Evolutionary conservation across 2,113 vertebrate species (phyloP).

Genomic region (Psettodes erumei): DNA sequence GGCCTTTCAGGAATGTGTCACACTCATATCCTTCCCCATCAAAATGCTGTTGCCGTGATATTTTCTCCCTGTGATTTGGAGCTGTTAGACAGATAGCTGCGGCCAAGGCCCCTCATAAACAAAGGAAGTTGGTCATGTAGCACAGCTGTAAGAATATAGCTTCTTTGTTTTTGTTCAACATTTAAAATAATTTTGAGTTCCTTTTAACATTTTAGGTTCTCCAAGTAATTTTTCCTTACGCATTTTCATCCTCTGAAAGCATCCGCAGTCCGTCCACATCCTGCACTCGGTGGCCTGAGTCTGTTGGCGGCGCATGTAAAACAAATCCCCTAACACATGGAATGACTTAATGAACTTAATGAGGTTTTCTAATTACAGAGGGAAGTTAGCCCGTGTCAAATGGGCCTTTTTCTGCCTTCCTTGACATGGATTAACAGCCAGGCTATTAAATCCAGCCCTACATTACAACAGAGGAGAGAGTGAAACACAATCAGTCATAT

Average conservation of each 20-base stretch:
- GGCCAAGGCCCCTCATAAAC: background rate
- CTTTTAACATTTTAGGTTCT: conserved; percentile 9
- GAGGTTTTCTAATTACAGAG: conserved; percentile 81
- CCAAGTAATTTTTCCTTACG: background rate
- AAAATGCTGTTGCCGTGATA: conserved; percentile 19
- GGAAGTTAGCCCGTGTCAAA: conserved; percentile 79
- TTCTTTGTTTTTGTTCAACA: background rate
- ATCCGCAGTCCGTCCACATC: conserved; percentile 27
- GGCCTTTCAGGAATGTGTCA: conserved; percentile 65
- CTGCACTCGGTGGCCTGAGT: conserved; percentile 23
- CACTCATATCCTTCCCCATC: conserved; percentile 54
- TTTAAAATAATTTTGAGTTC: background rate
- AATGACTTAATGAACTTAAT: conserved; percentile 83
- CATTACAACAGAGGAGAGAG: conserved; percentile 51
- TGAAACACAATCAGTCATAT: conserved; percentile 58
- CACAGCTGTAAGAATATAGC: background rate
- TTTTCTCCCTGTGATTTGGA: conserved; percentile 7
- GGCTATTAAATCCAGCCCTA: conserved; percentile 70
- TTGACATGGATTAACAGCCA: conserved; percentile 75
- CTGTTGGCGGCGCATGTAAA: conserved; percentile 74
- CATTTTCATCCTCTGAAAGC: background rate
- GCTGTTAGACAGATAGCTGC: conserved; percentile 11
- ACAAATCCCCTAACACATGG: conserved; percentile 76
- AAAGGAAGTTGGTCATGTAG: background rate
- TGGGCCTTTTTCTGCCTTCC: conserved; percentile 72